Base-by-base conservation (phyloP, 2,888 invertebrate genomes). In the Euplexia lucipara region DNA sequence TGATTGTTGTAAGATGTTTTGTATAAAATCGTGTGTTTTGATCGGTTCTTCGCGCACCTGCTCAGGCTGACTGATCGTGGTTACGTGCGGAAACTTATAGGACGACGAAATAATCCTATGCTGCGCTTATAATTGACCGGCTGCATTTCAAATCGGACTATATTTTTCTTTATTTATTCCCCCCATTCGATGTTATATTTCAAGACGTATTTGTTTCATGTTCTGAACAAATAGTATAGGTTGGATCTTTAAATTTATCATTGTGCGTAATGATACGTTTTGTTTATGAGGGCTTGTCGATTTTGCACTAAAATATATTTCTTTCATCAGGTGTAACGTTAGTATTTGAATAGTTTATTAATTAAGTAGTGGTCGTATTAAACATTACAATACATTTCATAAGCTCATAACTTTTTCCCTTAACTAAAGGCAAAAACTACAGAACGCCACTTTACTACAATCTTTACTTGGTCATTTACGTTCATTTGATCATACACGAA, bases 61-160 rank as follows among this genome's bases (percentile, higher is more conserved):
- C 90, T 77, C 73, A 74, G 87, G 80, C 79, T 89, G 89, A 90
- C 86, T 88, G 90, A 90, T 89, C 84, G 84, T 72, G 79, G 82
- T 73, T 82, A 88, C 86, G 88, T 84, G 87, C 83, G 78, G 80
- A 83, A 83, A 85, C 82, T 85, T 85, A 83, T 79, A 84, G 58
- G 77, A 70, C 78, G 82, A 86, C 79, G 79, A 82, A 81, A 83
- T 83, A 83, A 82, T 82, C 69, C 62, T 76, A 75, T 76, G 69
- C 76, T 63, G 71, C 75, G 76, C 60, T 81, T 70, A 81, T 76
- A 67, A 78, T 71, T 60, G 73, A 60, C 57, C 63, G 44, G 44
- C 56, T 64, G 70, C 60, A 67, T 80, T 78, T 81, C 69, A 72
- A 76, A 62, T 68, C 49, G 39, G 37, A 47, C 70, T 39, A 54